Conservation (phyloP, 2,113 vertebrate species). For the Euleptes europaea region DNA sequence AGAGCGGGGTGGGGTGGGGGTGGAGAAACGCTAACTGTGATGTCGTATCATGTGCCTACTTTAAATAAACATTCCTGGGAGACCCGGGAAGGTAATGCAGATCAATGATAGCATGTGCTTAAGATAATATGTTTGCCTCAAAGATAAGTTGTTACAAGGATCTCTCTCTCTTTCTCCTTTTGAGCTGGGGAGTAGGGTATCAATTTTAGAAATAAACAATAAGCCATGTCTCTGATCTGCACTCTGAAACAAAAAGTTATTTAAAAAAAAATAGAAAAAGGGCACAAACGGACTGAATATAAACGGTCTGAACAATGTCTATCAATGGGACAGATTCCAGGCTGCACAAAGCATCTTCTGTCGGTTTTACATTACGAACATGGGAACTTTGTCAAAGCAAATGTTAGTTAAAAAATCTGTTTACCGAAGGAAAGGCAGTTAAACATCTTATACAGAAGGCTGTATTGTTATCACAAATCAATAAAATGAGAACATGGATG, state of each 20-base stretch:
- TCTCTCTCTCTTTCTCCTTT: background rate
- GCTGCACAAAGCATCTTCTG: conserved; percentile 44
- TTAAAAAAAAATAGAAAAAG: conserved; percentile 37
- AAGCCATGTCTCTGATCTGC: background rate
- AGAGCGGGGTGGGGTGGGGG: no score
- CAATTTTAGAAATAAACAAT: background rate
- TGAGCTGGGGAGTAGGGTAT: background rate
- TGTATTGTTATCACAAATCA: conserved; percentile 43
- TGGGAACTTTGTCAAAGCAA: conserved; percentile 71
- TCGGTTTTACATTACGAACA: conserved; percentile 54
- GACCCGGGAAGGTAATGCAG: no score
- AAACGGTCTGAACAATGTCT: background rate
- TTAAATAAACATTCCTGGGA: background rate
- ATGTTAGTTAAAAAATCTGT: conserved; percentile 64
- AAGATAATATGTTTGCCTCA: background rate
- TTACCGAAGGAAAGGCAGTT: conserved; percentile 70
- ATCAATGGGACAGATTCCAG: conserved; percentile 40
- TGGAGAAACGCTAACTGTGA: background rate
- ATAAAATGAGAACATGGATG: conserved; percentile 17
- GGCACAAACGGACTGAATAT: background rate
- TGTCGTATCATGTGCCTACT: background rate
- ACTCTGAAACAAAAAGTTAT: background rate
- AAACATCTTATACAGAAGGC: conserved; percentile 58
- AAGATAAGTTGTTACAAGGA: background rate
- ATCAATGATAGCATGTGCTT: background rate